Evolutionary conservation across 2,888 invertebrate species (phyloP), one percentile per base, ranked within the genome.

Genomic region (Osedax frankpressi): DNA sequence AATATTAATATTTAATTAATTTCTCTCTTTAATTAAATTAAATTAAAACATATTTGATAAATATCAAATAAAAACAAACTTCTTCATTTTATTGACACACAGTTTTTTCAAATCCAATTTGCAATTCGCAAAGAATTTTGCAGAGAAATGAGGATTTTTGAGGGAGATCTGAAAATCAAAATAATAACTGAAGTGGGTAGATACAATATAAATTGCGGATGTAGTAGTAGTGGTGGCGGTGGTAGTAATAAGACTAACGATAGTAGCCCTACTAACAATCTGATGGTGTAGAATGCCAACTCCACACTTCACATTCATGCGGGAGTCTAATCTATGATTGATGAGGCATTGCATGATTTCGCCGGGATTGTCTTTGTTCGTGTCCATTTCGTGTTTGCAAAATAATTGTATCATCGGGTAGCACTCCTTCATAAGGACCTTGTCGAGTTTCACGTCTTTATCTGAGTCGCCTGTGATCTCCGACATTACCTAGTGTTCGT

Each of bases 211-310:
- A n/a, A n/a, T n/a, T n/a, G n/a, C n/a, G n/a, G n/a, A n/a, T n/a
- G n/a, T n/a, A n/a, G n/a, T n/a, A n/a, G n/a, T n/a, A n/a, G n/a
- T n/a, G n/a, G n/a, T n/a, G n/a, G n/a, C n/a, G n/a, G n/a, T n/a
- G n/a, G n/a, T n/a, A n/a, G n/a, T n/a, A n/a, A n/a, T n/a, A n/a
- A n/a, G n/a, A 44, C 6, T 44, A 44, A 44, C 19, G 19, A 44
- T 44, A 44, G 44, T 44, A 11, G 19, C 11, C 44, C 6, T 28
- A 69, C 74, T 74, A 75, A 86, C 85, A 75, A 98, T 87, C 85
- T 98, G 97, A 82, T 95, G 94, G 86, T 98, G 97, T 85, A 97
- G 96, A 71, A 98, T 91, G 75, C 94, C 93, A 59, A 92, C 92
- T 77, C 91, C 88, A 84, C 97, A 97, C 84, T 94, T 93, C 25